Evolutionary conservation across 2,888 invertebrate species (phyloP).

Genomic region (Clostera curtula): DNA sequence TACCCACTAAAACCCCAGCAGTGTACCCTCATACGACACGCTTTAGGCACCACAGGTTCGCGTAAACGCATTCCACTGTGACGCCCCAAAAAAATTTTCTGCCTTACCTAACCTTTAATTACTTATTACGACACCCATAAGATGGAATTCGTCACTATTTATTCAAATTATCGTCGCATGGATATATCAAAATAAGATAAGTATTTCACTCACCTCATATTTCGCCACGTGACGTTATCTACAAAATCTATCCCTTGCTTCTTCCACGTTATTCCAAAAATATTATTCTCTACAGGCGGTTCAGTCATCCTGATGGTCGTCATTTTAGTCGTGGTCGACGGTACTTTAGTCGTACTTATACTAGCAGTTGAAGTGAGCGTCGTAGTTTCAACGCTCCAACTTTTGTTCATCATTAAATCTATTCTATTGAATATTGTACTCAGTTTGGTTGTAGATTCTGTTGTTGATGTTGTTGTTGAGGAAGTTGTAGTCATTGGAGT

Average conservation of each 20-base stretch:
- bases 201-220: slow-evolving; percentile 49
- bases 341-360: slow-evolving; percentile 51
- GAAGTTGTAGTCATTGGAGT: slow-evolving; percentile 39
- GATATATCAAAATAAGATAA: slow-evolving; percentile 4
- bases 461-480: slow-evolving; percentile 47
- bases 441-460: slow-evolving; percentile 56
- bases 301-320: slow-evolving; percentile 39
- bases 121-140: too few species aligned
- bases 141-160: neutral
- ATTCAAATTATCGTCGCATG: slow-evolving; percentile 1
- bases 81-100: too few species aligned
- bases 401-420: slow-evolving; percentile 68
- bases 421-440: slow-evolving; percentile 66
- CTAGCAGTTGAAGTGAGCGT: slow-evolving; percentile 62
- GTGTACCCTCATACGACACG: too few species aligned
- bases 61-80: too few species aligned
- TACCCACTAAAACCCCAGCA: too few species aligned
- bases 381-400: slow-evolving; percentile 70
- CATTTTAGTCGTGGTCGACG: slow-evolving; percentile 39
- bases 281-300: slow-evolving; percentile 51
- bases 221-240: slow-evolving; percentile 58
- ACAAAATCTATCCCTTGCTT: slow-evolving; percentile 63
- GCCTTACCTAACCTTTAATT: too few species aligned
- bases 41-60: too few species aligned
- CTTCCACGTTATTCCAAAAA: slow-evolving; percentile 63